Percentiles rank a stretch among this genome's conserved stretches.
These are phyloP conservation scores for Rhamphomyia laevipes DNA, from an alignment of 2,888 invertebrate species.

Conservation along the genomic window DNA sequence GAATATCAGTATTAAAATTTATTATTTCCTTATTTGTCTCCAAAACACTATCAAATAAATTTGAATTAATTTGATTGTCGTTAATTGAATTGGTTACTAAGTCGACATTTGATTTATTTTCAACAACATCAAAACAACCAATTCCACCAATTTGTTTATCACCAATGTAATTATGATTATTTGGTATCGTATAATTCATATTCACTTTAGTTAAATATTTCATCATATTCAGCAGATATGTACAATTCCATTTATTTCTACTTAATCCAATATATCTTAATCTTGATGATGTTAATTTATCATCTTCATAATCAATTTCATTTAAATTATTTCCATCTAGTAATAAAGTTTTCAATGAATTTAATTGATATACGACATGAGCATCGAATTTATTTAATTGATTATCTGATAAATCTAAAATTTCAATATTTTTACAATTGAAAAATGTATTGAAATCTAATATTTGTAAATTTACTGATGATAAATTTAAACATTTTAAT, in stretches of 20 bases:
- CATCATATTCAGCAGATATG: neutral
- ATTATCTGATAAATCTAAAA: neutral
- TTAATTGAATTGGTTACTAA: too few species aligned
- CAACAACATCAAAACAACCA: too few species aligned
- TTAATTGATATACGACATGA: neutral
- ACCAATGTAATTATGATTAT: too few species aligned
- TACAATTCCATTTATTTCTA: neutral
- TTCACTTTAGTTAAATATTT: neutral
- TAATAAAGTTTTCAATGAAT: neutral
- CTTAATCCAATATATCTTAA: neutral
- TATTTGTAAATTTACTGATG: neutral
- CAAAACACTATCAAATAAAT: too few species aligned
- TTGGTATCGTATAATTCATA: neutral
- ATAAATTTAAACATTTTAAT: neutral
- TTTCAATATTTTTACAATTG: neutral
- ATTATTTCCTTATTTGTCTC: too few species aligned
- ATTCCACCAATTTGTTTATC: too few species aligned
- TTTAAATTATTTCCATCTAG: neutral
- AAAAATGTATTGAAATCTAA: neutral
- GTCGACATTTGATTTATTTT: too few species aligned
- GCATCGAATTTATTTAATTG: neutral
- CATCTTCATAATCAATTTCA: neutral
- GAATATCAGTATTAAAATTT: too few species aligned
- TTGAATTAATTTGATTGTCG: too few species aligned
- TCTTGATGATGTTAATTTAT: neutral